Conservation (phyloP, 1,140 invertebrate genomes). For the Leptopilina boulardi region DNA sequence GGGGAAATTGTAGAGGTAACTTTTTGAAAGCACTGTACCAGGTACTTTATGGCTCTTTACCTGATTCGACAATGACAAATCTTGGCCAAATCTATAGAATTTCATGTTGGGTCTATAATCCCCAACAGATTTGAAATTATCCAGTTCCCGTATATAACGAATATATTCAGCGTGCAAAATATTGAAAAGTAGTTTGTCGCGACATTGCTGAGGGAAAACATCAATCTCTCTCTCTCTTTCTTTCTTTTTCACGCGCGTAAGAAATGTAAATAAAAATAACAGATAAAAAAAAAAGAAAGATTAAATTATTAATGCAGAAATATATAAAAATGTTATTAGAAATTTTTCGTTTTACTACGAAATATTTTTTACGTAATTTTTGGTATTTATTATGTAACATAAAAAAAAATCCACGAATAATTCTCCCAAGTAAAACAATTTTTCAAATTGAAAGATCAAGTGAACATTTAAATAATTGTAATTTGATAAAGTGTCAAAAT, state of each 20-base stretch:
- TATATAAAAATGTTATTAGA: not conserved
- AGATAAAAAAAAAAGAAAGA: not conserved
- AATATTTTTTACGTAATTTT: not conserved
- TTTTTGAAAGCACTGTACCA: not conserved
- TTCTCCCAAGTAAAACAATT: not conserved
- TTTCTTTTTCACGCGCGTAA: too few species aligned
- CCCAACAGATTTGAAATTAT: slow-evolving; percentile 17
- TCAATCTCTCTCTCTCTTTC: not conserved
- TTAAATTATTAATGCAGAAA: not conserved
- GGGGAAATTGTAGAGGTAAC: too few species aligned
- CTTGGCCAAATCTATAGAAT: not conserved
- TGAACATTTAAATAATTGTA: slow-evolving; percentile 1
- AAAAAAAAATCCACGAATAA: not conserved
- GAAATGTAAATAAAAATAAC: not conserved
- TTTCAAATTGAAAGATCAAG: not conserved
- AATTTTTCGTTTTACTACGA: not conserved
- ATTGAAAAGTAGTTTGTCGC: not conserved
- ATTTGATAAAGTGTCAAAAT: not conserved
- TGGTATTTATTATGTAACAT: not conserved
- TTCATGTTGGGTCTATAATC: not conserved
- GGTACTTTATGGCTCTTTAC: not conserved
- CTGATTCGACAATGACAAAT: not conserved
- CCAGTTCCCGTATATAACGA: not conserved
- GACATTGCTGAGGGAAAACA: not conserved
- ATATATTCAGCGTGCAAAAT: not conserved